A percentile compares a stretch with the other conserved stretches of the same genome.
These are phyloP conservation scores for Orussus abietinus DNA, from an alignment of 1,140 invertebrate species.

Conservation along the genomic window DNA sequence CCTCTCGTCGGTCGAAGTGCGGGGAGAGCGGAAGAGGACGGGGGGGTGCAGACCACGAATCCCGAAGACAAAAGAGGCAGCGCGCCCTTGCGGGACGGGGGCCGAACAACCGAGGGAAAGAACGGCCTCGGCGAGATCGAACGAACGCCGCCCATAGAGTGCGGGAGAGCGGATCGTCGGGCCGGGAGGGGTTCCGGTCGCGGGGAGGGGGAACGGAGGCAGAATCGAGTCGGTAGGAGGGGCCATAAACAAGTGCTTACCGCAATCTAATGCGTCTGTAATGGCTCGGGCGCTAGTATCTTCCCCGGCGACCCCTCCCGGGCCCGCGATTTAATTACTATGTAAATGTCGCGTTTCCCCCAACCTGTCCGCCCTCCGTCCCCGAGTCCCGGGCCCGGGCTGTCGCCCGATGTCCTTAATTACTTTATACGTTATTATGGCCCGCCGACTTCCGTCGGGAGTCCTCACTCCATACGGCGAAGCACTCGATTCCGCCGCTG, in stretches of 20 bases:
- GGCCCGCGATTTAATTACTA: slow-evolving; percentile 55
- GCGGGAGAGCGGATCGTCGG: not conserved
- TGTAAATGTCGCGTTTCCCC: slow-evolving; percentile 55
- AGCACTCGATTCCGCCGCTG: slow-evolving; percentile 12
- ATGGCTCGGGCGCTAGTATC: slow-evolving; percentile 51
- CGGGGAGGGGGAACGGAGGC: slow-evolving; percentile 18
- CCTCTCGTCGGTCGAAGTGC: no score
- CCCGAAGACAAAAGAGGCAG: slow-evolving; percentile 11
- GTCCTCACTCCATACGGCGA: slow-evolving; percentile 36
- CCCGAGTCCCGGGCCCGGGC: slow-evolving; percentile 18
- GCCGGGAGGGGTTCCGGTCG: slow-evolving; percentile 6
- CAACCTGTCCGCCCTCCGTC: slow-evolving; percentile 39
- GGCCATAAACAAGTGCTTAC: slow-evolving; percentile 56
- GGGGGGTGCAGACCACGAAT: no score
- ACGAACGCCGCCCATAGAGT: slow-evolving; percentile 19
- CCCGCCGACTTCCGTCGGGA: slow-evolving; percentile 43
- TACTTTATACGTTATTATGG: slow-evolving; percentile 55
- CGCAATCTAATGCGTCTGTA: slow-evolving; percentile 55
- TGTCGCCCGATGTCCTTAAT: slow-evolving; percentile 55
- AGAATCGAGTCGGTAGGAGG: slow-evolving; percentile 21
- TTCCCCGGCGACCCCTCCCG: slow-evolving; percentile 49
- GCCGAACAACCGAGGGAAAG: not conserved
- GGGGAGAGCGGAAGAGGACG: no score
- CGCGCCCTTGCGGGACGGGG: slow-evolving; percentile 7
- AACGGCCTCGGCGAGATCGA: not conserved